Evolutionary conservation across 1,140 invertebrate species (phyloP), one percentile per base, ranked within the genome.

Genomic region (Papilio machaon): DNA sequence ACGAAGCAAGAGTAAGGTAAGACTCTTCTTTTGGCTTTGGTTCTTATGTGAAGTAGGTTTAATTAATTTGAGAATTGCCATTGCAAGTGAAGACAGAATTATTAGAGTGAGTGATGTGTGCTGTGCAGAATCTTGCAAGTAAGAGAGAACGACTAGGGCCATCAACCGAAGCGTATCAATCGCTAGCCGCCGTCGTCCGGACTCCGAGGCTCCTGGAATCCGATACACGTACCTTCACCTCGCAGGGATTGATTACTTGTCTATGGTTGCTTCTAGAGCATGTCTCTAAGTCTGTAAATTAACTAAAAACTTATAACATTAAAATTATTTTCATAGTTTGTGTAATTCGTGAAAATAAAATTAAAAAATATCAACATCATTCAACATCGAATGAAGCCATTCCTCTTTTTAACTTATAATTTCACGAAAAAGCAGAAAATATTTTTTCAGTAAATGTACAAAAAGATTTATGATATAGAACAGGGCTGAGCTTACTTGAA

Each of bases 401-500:
- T 67, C 13, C 64, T 35, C 23, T 4, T 11, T 67, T 67, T 67
- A 35, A 67, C 13, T 30, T 67, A 10, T 35, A 2, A 13, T 67
- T 38, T 35, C 23, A 23, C 30, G 13, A 67, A 30, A 67, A 67
- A 67, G 30, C 30, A 3, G 17, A 11, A 30, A 15, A 67, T 35
- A 35, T 11, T 67, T 35, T 67, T 67, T 67, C 30, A 67, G 35
- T 67, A 67, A 67, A 67, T 67, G 64, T 35, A 67, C 64, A 67
- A 67, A 67, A 35, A 67, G 23, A 67, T 67, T 67, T 67, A 67
- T 67, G 30, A 67, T 67, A 67, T 15, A 35, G 23, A 67, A 17
- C 19, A 35, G 23, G 64, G 60, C 8, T 23, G 19, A 19, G 64
- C 23, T 35, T 67, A 67, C 64, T 35, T 35, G 23, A 67, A 67